These are phyloP conservation scores for Liparis tanakae DNA, from an alignment of 2,797 vertebrate genomes.

Conservation along the genomic window DNA sequence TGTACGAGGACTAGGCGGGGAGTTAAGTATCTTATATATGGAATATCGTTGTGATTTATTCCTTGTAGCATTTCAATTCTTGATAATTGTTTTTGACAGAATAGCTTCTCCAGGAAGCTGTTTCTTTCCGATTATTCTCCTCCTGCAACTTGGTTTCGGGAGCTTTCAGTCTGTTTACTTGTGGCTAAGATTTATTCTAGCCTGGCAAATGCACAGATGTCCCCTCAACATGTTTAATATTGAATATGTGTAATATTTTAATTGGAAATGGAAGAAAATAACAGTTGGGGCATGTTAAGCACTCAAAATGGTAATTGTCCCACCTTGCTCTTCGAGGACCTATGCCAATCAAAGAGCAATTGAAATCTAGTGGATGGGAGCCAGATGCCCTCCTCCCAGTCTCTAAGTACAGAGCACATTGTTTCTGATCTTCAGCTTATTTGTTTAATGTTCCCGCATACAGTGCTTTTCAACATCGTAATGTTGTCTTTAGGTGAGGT, in stretches of 20 bases:
- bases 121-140: constrained; percentile 67
- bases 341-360: constrained; percentile 69
- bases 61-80: constrained; percentile 48
- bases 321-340: constrained; percentile 63
- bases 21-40: constrained; percentile 50
- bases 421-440: constrained; percentile 44
- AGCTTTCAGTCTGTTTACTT: constrained; percentile 64
- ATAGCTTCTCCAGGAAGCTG: constrained; percentile 44
- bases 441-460: constrained; percentile 46
- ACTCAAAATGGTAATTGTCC: constrained; percentile 80
- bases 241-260: constrained; percentile 73
- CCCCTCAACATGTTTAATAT: constrained; percentile 71
- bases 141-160: constrained; percentile 56
- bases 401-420: constrained; percentile 36
- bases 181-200: constrained; percentile 59
- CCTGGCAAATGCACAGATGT: constrained; percentile 36
- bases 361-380: constrained; percentile 59
- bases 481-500: constrained; percentile 61
- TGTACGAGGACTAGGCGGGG: constrained; percentile 33
- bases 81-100: constrained; percentile 57
- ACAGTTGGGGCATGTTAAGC: constrained; percentile 69
- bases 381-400: constrained; percentile 25
- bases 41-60: constrained; percentile 50
- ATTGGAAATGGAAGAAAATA: constrained; percentile 64
- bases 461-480: not conserved